Conservation (phyloP, 2,797 vertebrate genomes). For the Alca torda region DNA sequence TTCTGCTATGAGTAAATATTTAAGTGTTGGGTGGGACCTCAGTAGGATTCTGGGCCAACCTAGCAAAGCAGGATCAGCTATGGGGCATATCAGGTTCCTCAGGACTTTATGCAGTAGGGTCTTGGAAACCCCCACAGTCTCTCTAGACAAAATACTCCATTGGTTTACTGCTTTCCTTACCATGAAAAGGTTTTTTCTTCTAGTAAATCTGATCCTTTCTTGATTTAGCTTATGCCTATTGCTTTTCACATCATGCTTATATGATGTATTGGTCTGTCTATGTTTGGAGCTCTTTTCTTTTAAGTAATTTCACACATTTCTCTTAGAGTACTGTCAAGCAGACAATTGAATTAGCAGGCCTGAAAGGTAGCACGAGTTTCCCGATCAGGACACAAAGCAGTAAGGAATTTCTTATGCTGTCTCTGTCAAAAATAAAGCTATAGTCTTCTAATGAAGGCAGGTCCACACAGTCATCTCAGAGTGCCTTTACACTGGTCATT, state of each 20-base stretch:
- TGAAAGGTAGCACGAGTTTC: neutral
- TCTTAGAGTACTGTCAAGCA: neutral
- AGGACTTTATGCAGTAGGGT: neutral
- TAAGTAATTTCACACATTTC: neutral
- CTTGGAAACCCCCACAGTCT: neutral
- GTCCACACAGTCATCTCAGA: neutral
- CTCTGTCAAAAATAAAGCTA: neutral
- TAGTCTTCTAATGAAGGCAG: neutral
- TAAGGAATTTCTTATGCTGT: neutral
- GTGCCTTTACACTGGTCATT: neutral
- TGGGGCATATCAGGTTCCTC: accelerated
- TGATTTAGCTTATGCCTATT: neutral
- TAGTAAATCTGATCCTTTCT: neutral
- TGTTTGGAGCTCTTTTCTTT: neutral
- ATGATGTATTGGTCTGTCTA: neutral
- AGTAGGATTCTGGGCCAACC: neutral
- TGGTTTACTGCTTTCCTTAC: neutral
- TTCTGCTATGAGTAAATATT: neutral
- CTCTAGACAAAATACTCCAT: neutral
- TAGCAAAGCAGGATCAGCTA: neutral
- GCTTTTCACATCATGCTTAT: neutral
- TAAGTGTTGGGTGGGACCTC: neutral
- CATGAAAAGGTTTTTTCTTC: neutral
- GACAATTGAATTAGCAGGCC: neutral
- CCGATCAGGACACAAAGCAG: neutral